phyloP scores from a whole-genome alignment of 1,140 invertebrate species.

The Drosophila sucinea region DNA sequence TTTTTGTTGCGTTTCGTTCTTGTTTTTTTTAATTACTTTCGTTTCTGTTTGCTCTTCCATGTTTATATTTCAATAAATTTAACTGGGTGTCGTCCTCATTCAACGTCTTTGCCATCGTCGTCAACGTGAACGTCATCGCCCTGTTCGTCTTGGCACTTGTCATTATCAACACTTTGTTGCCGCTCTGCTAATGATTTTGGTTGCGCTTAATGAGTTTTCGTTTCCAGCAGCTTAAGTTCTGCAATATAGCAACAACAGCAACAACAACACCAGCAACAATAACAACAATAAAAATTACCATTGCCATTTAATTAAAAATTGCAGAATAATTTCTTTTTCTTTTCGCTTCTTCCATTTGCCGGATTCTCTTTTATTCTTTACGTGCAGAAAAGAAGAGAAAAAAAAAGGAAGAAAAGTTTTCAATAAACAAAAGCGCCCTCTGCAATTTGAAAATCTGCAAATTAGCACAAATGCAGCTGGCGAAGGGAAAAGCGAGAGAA shows the following conservation, averaged over 20 bases:
- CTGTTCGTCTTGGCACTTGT: slow-evolving; percentile 33
- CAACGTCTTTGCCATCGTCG: slow-evolving; percentile 15
- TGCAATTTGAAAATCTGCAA: slow-evolving; percentile 77
- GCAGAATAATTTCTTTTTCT: slow-evolving; percentile 81
- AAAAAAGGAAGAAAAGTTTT: slow-evolving; percentile 50
- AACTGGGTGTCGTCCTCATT: slow-evolving; percentile 17
- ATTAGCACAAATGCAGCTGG: slow-evolving; percentile 74
- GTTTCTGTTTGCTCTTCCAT: slow-evolving; percentile 59
- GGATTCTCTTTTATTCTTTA: slow-evolving; percentile 24
- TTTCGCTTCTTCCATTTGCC: slow-evolving; percentile 47
- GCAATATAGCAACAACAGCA: slow-evolving; percentile 30
- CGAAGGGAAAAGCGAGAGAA: slow-evolving; percentile 17
- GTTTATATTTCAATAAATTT: slow-evolving; percentile 81
- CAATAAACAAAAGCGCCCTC: slow-evolving; percentile 69
- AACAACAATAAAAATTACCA: slow-evolving; percentile 67
- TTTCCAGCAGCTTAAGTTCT: slow-evolving; percentile 77
- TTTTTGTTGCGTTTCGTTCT: background rate
- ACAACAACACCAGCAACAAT: slow-evolving; percentile 38
- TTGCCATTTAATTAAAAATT: slow-evolving; percentile 82
- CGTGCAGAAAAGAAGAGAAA: slow-evolving; percentile 17
- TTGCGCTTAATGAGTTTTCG: slow-evolving; percentile 77
- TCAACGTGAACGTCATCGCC: background rate
- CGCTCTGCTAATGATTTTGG: slow-evolving; percentile 66
- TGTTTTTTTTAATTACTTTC: slow-evolving; percentile 64
- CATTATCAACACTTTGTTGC: slow-evolving; percentile 58